Evolutionary conservation across 1,140 invertebrate species (phyloP), one percentile per base, ranked within the genome.

Genomic region (Scaptodrosophila lebanonensis): DNA sequence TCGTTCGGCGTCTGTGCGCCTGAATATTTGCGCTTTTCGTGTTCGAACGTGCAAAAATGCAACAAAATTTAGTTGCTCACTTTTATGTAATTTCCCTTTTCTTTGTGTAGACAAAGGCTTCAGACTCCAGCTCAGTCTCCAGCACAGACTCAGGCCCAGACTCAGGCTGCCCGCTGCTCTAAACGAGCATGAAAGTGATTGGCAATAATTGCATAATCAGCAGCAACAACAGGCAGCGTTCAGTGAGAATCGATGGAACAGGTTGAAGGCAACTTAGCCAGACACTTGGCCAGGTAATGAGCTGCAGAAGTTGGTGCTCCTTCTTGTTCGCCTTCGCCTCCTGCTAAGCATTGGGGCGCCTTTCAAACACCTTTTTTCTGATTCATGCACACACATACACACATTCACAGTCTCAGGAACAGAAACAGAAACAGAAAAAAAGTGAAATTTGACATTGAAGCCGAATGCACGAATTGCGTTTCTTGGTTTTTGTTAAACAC

Each of bases 61-160:
- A 22, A 47, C 59, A 82, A 67, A 82, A 82, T 82, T 79, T 82
- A 82, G 75, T 82, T 82, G 76, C 75, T 82, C 62, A 82, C 75
- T 82, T 82, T 82, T 82, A 82, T 82, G 75, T 82, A 82, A 82
- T 82, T 82, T 82, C 75, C 75, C 76, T 82, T 82, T 82, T 75
- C 75, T 75, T 82, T 66, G 66, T 38, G 20, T 56, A 43, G 47
- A 32, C 45, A 36, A 51, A 35, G 17, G 47, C 56, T 39, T 39
- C 48, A 40, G 62, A 33, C 36, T 43, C 33, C 20, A 48, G 8
- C 17, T 33, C 2, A 8, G 3, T n/a, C 32, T n/a, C 32, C 32
- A 33, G 40, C 16, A 0, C 57, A 7, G 30, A 12, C 40, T 25
- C 42, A 45, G 27, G 6, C 39, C 16, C 20, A 30, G 27, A 50